A percentile compares a stretch with the other conserved stretches of the same genome.
Evolutionary conservation across 92 coral and sea anemone genomes (phyloP).

Genomic region (Actinernus sp.): DNA sequence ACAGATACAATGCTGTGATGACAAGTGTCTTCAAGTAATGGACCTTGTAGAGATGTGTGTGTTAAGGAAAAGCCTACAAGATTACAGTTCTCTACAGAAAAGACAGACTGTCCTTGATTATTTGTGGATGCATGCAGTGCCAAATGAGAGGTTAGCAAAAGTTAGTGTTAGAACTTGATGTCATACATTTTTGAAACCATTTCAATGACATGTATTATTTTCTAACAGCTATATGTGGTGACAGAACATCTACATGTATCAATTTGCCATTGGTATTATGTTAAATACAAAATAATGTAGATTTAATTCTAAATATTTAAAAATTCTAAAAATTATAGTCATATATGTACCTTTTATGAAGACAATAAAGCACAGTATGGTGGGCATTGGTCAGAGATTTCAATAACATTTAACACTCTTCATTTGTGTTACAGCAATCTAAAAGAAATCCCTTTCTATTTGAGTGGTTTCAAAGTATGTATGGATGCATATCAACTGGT

Average conservation of each 20-base stretch:
- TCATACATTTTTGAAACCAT: no score
- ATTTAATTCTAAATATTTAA: neutral
- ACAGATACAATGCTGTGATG: slow-evolving; percentile 16
- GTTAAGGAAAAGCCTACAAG: slow-evolving; percentile 10
- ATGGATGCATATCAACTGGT: neutral
- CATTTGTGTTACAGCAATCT: neutral
- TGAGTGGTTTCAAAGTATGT: slow-evolving; percentile 13
- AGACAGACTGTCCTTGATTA: slow-evolving; percentile 45
- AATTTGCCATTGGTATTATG: no score
- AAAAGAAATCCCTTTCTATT: neutral
- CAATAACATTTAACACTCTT: no score
- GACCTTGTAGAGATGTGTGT: slow-evolving; percentile 50
- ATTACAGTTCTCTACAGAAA: neutral
- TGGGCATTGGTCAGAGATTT: no score
- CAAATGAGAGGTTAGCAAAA: slow-evolving; percentile 53
- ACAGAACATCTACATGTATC: no score
- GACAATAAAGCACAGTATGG: no score
- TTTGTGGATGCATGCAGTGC: slow-evolving; percentile 54
- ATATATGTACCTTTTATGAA: no score
- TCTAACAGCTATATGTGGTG: no score
- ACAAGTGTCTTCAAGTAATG: slow-evolving; percentile 29
- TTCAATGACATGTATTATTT: no score
- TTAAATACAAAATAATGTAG: neutral
- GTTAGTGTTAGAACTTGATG: no score
- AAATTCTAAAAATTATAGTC: no score